Evolutionary conservation across 2,888 invertebrate species (phyloP), one percentile per base, ranked within the genome.

Genomic region (Drosophila robusta): DNA sequence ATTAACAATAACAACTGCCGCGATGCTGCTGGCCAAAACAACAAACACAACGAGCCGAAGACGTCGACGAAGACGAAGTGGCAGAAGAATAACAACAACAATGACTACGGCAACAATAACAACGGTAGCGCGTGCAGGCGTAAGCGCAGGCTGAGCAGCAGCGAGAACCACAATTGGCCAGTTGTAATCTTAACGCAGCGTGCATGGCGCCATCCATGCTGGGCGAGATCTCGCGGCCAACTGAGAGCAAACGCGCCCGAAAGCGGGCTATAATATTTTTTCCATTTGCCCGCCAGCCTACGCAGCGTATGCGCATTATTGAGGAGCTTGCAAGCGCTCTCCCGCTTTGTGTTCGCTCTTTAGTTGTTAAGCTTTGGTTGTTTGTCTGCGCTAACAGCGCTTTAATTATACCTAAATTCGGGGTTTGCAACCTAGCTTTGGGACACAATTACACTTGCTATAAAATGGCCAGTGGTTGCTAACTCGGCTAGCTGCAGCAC

Each of bases 211-310:
- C 70, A 55, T 71, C 77, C 83, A 39, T 70, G 70, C 76, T 69
- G 76, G 61, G 70, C 74, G 70, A 78, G 66, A 68, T 52, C 65
- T 71, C 85, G 79, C 74, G 76, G 61, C 76, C 87, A 79, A 84
- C 83, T 84, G 67, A 65, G 41, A 16, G 38, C 61, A 49, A 52
- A 51, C 36, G 41, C 45, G 63, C 68, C 55, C 12, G 50, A 64
- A 79, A 70, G 68, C 69, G 56, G 55, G 77, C 75, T 63, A 63
- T 39, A 62, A 7, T 50, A 8, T 12, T 44, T 38, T 47, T n/a
- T 18, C 24, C 14, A 11, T 24, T 34, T 26, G 14, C 14, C 38
- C 42, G 41, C 47, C 26, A 44, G 9, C 57, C 4, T 29, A 7
- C 50, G 29, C 38, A 8, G 61, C 70, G 65, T 58, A 51, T 57